Evolutionary conservation across 2,113 vertebrate species (phyloP).

Genomic region (Pandion haliaetus): DNA sequence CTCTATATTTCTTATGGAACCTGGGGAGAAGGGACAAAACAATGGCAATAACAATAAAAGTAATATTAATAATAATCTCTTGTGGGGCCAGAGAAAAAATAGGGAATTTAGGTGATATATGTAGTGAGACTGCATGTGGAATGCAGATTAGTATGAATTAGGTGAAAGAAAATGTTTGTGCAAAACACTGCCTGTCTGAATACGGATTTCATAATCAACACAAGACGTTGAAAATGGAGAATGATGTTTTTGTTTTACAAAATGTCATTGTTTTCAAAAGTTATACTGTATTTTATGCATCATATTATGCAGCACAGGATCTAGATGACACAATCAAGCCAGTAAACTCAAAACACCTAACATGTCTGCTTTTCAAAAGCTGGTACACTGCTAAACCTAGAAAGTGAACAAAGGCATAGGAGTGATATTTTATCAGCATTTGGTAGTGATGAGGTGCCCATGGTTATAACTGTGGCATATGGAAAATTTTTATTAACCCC

Average conservation of each 20-base stretch:
- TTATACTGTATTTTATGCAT: neutral
- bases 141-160: slow-evolving; percentile 54
- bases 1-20: neutral
- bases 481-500: neutral
- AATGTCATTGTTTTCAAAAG: neutral
- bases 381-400: neutral
- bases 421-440: neutral
- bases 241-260: neutral
- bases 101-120: neutral
- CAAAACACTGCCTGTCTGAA: slow-evolving; percentile 14
- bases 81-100: neutral
- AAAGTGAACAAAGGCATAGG: neutral
- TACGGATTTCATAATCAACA: slow-evolving; percentile 44
- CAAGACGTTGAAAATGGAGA: neutral
- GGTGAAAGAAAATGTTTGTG: slow-evolving; percentile 8
- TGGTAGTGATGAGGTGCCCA: neutral
- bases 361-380: neutral
- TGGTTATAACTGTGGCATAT: neutral
- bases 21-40: neutral
- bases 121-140: slow-evolving; percentile 23
- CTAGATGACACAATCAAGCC: neutral
- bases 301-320: neutral
- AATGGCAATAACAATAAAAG: slow-evolving; percentile 18
- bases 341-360: neutral
- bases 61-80: neutral